Conservation (phyloP, 2,113 vertebrate genomes). For the Cottus gobio region DNA sequence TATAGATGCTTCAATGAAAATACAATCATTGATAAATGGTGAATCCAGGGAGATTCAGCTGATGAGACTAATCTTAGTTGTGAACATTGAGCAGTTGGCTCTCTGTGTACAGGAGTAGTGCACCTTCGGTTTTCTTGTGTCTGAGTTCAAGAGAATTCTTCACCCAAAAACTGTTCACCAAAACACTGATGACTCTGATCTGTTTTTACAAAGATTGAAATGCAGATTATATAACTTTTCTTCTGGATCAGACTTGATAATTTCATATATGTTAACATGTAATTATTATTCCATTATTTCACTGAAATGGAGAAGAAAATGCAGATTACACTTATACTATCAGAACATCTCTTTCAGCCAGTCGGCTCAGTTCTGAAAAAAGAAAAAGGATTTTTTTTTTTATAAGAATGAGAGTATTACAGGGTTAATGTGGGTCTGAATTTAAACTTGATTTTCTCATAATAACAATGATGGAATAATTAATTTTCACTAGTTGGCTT, state of each 20-base stretch:
- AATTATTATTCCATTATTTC: not conserved
- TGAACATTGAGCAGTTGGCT: too few species aligned
- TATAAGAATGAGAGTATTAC: not conserved
- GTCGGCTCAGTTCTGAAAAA: not conserved
- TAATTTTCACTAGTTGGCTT: constrained; percentile 1
- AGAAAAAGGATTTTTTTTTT: not conserved
- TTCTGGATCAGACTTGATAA: not conserved
- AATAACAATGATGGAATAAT: not conserved
- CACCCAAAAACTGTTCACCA: too few species aligned
- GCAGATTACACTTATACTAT: not conserved
- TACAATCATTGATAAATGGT: too few species aligned
- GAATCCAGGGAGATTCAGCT: too few species aligned
- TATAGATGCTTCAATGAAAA: too few species aligned
- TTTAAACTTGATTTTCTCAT: constrained; percentile 23
- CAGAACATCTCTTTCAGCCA: not conserved
- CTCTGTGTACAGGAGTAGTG: too few species aligned
- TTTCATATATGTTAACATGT: not conserved
- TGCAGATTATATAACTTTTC: not conserved
- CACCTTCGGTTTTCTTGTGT: too few species aligned
- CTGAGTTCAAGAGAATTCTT: too few species aligned
- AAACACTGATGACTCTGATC: too few species aligned
- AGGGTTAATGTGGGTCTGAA: constrained; percentile 3
- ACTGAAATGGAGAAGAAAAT: not conserved
- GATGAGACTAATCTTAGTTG: too few species aligned
- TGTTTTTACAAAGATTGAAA: too few species aligned